Base-by-base conservation (phyloP, 2,797 vertebrate genomes). In the Halcyon chelicuti region DNA sequence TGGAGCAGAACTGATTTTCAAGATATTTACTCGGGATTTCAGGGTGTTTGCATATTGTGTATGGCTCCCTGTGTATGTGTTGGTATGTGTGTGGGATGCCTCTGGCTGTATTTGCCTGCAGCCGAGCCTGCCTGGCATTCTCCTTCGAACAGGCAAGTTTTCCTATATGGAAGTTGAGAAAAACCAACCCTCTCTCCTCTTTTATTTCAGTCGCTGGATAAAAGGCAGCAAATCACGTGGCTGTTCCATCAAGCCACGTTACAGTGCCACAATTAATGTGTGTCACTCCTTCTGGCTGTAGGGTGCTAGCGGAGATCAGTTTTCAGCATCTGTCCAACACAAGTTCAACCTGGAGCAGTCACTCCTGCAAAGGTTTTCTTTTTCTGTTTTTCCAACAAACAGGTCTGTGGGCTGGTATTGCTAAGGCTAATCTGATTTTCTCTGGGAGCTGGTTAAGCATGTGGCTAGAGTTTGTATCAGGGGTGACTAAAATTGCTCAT, bases 31-130 rank as follows among this genome's bases (percentile, higher is more conserved):
- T 79, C 74, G 91, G 77, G 90, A 66, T 95, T 94, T 82, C 82
- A 74, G 92, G 82, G 85, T 93, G 88, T 96, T 94, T 93, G 93
- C 91, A 35, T 29, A 33, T 58, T 88, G 91, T 75, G 87, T 60
- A 82, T 39, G 68, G 93, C 88, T 96, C 76, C 79, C 76, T 28
- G 5, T 78, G 91, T 73, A 28, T 39, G 57, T 63, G 55, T n/a
- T 79, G 93, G 95, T 91, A 94, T 94, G 95, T 93, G 96, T 97
- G 96, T 95, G 94, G 96, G 96, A 93, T 67, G 88, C 96, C 67
- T 70, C 76, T 57, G 91, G 94, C 83, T 26, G 7, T 13, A 23
- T 90, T 54, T 67, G 86, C 94, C 86, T 63, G 44, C 94, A 88
- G 94, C 91, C 91, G 65, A 94, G 93, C 65, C 89, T 33, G 72